phyloP scores from a whole-genome alignment of 2,113 vertebrate species.

The Puffinus mauretanicus region DNA sequence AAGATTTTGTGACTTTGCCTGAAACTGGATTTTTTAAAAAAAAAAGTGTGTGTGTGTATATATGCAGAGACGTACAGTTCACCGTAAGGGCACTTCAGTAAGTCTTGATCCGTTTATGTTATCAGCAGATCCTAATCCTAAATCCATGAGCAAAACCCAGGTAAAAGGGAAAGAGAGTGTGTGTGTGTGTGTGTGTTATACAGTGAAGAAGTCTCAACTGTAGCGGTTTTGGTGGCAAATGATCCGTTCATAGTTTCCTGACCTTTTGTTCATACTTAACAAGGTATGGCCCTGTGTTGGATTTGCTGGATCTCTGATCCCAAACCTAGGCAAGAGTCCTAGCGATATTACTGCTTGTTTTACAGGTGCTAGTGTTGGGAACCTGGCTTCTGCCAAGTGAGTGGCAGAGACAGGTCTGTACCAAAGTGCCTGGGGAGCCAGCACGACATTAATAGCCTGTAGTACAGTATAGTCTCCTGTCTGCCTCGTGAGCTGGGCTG shows the following conservation, averaged over 20 bases:
- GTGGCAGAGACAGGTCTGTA: conserved; percentile 43
- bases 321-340: neutral
- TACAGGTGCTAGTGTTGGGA: neutral
- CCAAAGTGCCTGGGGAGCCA: neutral
- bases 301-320: neutral
- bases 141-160: neutral
- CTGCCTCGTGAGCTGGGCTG: neutral
- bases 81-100: conserved; percentile 26
- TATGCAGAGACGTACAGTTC: neutral
- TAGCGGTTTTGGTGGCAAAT: neutral
- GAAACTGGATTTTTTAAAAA: neutral
- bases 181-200: neutral
- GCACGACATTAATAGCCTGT: conserved; percentile 5
- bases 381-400: neutral
- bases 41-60: neutral
- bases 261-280: neutral
- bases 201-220: neutral
- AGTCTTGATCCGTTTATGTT: conserved; percentile 53
- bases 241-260: fast-evolving
- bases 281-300: fast-evolving
- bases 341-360: fast-evolving
- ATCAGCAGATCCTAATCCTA: conserved; percentile 57
- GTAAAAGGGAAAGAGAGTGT: neutral
- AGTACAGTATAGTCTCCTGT: conserved; percentile 3
- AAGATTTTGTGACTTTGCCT: neutral